Conservation (phyloP, 2,113 vertebrate species). For the Condylura cristata region DNA sequence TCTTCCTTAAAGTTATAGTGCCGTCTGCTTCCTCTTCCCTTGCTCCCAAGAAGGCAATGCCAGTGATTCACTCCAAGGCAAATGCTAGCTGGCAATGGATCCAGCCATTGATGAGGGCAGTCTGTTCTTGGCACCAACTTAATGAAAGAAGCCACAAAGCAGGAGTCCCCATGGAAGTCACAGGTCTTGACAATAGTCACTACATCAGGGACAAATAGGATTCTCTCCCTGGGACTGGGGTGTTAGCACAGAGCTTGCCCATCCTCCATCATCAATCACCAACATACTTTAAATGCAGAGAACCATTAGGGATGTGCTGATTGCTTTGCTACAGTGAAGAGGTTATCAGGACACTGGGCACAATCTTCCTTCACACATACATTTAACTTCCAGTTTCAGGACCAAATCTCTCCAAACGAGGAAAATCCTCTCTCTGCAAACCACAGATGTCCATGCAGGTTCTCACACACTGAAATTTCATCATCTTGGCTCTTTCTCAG, state of each 20-base stretch:
- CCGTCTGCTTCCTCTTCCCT: neutral
- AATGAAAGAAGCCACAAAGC: neutral
- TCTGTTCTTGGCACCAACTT: neutral
- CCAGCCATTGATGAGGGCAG: neutral
- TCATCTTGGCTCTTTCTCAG: neutral
- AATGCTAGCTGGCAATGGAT: neutral
- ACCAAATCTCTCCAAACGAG: neutral
- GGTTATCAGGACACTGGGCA: neutral
- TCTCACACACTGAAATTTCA: neutral
- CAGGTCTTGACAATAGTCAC: neutral
- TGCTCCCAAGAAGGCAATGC: neutral
- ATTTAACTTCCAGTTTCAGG: neutral
- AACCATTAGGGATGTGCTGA: neutral
- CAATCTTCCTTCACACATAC: neutral
- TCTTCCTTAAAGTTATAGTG: neutral
- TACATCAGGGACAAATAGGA: neutral
- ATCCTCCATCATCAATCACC: neutral
- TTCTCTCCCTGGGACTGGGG: neutral
- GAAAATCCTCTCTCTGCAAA: neutral
- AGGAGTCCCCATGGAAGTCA: too few relatives aligned
- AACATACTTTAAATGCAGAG: neutral
- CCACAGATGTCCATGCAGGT: neutral
- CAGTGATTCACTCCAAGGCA: accelerated
- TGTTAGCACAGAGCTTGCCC: neutral
- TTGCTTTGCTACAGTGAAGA: neutral